Percentiles rank a stretch among this genome's conserved stretches.
Evolutionary conservation across 2,888 invertebrate genomes (phyloP).

Genomic region (Muschampia plurimacula): DNA sequence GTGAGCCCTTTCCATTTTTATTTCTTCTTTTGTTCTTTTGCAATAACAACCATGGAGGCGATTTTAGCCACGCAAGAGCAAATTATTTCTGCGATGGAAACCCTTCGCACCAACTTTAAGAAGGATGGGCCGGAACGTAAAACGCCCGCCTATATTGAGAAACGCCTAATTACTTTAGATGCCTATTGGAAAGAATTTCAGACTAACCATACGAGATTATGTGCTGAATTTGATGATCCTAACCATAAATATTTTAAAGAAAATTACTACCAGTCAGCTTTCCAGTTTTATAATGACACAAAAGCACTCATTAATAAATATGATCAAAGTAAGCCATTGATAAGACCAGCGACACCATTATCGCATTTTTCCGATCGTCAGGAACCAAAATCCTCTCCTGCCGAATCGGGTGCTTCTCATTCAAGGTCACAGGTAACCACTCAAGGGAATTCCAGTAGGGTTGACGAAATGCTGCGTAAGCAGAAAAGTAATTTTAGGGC

Average conservation of each 20-base stretch:
- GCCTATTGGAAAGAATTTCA: conserved; percentile 7
- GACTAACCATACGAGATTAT: conserved; percentile 10
- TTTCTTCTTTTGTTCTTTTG: no score
- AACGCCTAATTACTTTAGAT: neutral
- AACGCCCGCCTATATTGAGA: conserved; percentile 27
- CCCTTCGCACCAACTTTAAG: conserved; percentile 33
- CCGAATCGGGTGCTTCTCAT: neutral
- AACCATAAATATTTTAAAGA: conserved; percentile 7
- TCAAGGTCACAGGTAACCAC: neutral
- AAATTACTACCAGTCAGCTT: neutral
- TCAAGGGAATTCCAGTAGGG: neutral
- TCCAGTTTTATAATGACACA: conserved; percentile 1
- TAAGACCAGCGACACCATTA: neutral
- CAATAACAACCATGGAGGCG: neutral
- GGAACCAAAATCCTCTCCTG: no score
- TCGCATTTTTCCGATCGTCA: no score
- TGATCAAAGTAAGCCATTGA: neutral
- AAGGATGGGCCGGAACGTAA: conserved; percentile 43
- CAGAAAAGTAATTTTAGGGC: neutral
- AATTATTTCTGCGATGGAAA: neutral
- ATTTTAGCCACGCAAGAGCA: neutral
- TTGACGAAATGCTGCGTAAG: neutral
- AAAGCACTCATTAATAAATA: neutral
- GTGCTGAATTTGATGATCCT: conserved; percentile 1
- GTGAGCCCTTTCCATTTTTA: no score